Conservation (phyloP, 2,113 vertebrate genomes). For the Isichthys henryi region DNA sequence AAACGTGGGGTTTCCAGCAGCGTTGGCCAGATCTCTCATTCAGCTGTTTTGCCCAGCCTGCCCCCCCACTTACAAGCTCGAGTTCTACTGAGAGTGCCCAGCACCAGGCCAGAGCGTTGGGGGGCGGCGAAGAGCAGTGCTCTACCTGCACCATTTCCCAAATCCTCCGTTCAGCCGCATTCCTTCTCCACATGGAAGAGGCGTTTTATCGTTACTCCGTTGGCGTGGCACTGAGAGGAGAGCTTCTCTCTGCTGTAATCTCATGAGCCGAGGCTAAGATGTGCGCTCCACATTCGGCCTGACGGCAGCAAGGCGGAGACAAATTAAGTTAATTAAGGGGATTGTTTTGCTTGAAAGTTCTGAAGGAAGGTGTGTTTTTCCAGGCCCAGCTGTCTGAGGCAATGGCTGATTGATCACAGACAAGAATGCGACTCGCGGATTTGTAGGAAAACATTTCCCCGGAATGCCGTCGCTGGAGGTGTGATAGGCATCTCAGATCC, state of each 20-base stretch:
- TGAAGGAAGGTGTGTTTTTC: conserved; percentile 37
- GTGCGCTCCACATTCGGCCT: not conserved
- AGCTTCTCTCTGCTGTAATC: not conserved
- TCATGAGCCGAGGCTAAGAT: not conserved
- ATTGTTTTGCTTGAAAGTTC: not conserved
- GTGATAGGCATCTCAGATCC: conserved; percentile 29
- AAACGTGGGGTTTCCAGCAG: not conserved
- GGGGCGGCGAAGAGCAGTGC: conserved; percentile 22
- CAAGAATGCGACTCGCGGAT: conserved; percentile 53
- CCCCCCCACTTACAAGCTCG: conserved; percentile 11
- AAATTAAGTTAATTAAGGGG: not conserved
- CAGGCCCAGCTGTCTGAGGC: conserved; percentile 44
- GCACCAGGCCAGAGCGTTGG: not conserved
- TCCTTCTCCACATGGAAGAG: conserved; percentile 29
- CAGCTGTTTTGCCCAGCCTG: not conserved
- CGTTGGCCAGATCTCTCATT: not conserved
- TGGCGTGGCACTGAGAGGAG: not conserved
- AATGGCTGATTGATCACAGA: conserved; percentile 60
- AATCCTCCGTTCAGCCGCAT: conserved; percentile 33
- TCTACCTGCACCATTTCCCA: conserved; percentile 28
- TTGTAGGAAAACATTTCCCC: conserved; percentile 49
- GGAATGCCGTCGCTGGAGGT: conserved; percentile 52
- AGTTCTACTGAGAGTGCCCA: conserved; percentile 28
- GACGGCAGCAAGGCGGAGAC: not conserved
- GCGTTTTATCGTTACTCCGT: conserved; percentile 29